phyloP scores from a whole-genome alignment of 2,888 invertebrate genomes.

The Acleris holmiana region DNA sequence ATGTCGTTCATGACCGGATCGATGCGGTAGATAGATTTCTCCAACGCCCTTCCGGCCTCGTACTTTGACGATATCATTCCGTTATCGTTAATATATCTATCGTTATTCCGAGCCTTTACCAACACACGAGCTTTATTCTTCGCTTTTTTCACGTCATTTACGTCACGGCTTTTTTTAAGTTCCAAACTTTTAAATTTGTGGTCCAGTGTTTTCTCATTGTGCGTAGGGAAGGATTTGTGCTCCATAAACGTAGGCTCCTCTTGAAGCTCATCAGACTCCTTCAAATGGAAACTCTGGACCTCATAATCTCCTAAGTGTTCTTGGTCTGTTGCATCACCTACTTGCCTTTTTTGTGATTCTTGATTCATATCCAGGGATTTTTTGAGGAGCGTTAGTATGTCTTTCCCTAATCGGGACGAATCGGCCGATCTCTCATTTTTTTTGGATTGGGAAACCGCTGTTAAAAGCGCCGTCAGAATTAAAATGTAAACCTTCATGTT shows the following conservation, averaged over 20 bases:
- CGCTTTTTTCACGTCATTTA: constrained; percentile 32
- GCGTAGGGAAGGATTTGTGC: neutral
- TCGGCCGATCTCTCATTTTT: constrained; percentile 37
- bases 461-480: constrained; percentile 37
- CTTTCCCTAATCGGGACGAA: too few species aligned
- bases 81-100: constrained; percentile 5
- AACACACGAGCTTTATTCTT: constrained; percentile 36
- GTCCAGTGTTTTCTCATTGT: neutral
- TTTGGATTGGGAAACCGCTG: constrained; percentile 42
- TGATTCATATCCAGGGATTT: too few species aligned
- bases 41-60: constrained; percentile 8
- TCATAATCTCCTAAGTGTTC: too few species aligned
- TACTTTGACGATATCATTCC: too few species aligned
- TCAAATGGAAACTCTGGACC: too few species aligned
- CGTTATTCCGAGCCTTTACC: constrained; percentile 24
- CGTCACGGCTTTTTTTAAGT: neutral
- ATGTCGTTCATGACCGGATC: constrained; percentile 57
- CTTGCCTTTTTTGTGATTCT: too few species aligned
- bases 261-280: too few species aligned
- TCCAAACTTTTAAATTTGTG: neutral
- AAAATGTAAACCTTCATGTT: constrained; percentile 50
- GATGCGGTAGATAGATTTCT: constrained; percentile 45
- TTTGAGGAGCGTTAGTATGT: too few species aligned
- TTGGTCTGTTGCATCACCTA: too few species aligned
- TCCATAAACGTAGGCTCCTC: too few species aligned